These are phyloP conservation scores for Lysandra coridon DNA, from an alignment of 2,888 invertebrate genomes.

Conservation along the genomic window DNA sequence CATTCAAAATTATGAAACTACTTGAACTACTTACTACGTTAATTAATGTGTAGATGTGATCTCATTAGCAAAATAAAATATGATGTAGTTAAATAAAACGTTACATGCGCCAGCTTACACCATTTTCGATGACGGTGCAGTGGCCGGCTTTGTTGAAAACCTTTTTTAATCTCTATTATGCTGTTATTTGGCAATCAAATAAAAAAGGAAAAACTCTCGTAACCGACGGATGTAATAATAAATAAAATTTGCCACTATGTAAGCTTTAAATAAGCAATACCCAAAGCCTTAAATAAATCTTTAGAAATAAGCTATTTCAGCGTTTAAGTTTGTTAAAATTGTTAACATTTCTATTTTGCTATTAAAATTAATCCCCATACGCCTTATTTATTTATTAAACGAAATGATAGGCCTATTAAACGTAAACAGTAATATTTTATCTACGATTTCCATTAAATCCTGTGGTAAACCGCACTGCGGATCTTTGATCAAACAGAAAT, in stretches of 20 bases:
- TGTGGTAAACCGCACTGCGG: constrained; percentile 21
- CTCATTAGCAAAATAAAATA: not conserved
- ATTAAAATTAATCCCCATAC: not conserved
- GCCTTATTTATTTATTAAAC: not conserved
- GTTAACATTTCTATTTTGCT: not conserved
- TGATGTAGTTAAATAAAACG: too few relatives aligned
- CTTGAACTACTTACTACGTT: not conserved
- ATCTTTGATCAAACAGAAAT: constrained; percentile 24
- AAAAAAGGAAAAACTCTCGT: too few relatives aligned
- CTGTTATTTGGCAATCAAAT: too few relatives aligned
- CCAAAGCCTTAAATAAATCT: too few relatives aligned
- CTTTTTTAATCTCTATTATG: too few relatives aligned
- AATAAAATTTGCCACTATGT: too few relatives aligned
- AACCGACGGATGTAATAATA: too few relatives aligned
- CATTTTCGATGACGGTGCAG: too few relatives aligned
- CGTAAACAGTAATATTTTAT: constrained; percentile 12
- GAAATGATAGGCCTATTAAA: not conserved
- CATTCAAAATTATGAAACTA: not conserved
- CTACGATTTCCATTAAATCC: constrained; percentile 9
- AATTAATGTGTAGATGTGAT: not conserved
- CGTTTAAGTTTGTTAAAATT: not conserved
- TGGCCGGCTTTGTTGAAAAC: too few relatives aligned
- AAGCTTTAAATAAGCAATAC: too few relatives aligned
- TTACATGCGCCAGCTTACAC: too few relatives aligned
- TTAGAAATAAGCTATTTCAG: not conserved